Evolutionary conservation across 2,888 invertebrate genomes (phyloP).

Genomic region (Microchrysa polita): DNA sequence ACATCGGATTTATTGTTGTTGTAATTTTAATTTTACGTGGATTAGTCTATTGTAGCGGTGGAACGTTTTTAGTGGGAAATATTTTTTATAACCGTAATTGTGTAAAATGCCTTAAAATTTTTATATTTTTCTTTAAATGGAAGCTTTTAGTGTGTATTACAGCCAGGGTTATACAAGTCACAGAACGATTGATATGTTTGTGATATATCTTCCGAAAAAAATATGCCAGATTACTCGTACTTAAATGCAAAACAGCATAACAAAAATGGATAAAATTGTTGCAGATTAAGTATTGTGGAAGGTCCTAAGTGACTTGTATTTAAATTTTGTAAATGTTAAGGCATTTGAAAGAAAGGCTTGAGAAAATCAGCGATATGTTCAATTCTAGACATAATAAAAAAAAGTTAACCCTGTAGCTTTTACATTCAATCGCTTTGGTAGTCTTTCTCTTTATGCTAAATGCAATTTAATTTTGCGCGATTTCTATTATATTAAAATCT

Average conservation of each 20-base stretch:
- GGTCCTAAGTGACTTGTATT: no score
- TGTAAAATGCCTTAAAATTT: not conserved
- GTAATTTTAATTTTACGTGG: not conserved
- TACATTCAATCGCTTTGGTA: constrained; percentile 15
- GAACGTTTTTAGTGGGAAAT: not conserved
- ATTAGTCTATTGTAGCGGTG: constrained; percentile 28
- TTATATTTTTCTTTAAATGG: not conserved
- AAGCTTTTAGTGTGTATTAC: not conserved
- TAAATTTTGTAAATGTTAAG: not conserved
- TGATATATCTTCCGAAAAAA: not conserved
- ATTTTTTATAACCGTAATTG: not conserved
- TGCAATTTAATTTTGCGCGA: constrained; percentile 44
- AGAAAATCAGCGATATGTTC: not conserved
- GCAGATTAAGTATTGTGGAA: no score
- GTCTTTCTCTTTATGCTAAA: constrained; percentile 40
- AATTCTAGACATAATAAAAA: not conserved
- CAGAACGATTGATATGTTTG: not conserved
- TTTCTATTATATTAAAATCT: not conserved
- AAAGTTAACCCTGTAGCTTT: not conserved
- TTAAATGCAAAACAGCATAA: no score
- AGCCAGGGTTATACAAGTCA: not conserved
- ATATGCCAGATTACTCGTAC: no score
- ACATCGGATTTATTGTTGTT: not conserved
- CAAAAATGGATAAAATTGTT: no score
- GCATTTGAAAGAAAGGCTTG: not conserved